Conservation (phyloP, 2,113 vertebrate species). For the Odocoileus virginianus region DNA sequence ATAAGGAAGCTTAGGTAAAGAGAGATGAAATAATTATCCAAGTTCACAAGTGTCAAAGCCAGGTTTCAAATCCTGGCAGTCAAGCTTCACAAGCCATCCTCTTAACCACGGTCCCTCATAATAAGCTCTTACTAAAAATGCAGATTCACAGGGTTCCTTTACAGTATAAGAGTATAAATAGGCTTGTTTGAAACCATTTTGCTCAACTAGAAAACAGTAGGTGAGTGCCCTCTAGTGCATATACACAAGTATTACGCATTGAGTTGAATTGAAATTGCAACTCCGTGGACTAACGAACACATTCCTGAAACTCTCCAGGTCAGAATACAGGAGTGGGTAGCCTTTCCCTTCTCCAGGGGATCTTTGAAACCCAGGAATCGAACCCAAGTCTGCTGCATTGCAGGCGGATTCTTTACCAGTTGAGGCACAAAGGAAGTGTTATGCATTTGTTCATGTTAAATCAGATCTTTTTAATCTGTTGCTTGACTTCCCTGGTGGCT, state of each 20-base stretch:
- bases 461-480: background rate
- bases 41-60: background rate
- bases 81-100: background rate
- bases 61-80: background rate
- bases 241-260: background rate
- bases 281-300: background rate
- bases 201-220: background rate
- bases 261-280: background rate
- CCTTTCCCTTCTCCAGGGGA: background rate
- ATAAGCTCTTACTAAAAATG: background rate
- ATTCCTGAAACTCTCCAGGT: background rate
- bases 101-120: background rate
- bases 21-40: background rate
- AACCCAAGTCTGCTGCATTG: background rate
- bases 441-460: background rate
- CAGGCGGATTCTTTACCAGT: background rate
- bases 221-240: constrained; percentile 17
- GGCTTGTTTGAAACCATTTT: background rate
- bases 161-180: background rate
- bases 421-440: background rate
- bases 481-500: background rate
- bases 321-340: background rate
- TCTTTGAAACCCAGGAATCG: background rate
- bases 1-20: background rate
- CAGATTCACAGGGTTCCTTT: background rate